A percentile compares a stretch with the other conserved stretches of the same genome.
Evolutionary conservation across 2,797 vertebrate species (phyloP).

Genomic region (Gymnopithys bicolor): DNA sequence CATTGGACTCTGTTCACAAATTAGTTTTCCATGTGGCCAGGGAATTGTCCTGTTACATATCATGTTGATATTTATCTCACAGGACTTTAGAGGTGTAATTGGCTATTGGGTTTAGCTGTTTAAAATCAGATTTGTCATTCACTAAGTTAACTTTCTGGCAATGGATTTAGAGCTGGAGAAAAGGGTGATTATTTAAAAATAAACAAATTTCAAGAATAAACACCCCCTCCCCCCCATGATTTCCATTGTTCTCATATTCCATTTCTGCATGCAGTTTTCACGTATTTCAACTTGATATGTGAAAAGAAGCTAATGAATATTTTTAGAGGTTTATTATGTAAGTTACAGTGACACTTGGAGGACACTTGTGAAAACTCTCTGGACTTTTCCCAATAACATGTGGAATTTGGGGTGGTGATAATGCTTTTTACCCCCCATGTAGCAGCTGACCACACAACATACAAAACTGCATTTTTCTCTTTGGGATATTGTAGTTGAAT

Average conservation of each 20-base stretch:
- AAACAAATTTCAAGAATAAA: background rate
- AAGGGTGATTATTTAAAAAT: background rate
- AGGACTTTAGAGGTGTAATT: background rate
- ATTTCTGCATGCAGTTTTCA: background rate
- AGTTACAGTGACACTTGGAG: background rate
- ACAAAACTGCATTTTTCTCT: background rate
- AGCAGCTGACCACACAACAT: background rate
- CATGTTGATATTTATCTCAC: background rate
- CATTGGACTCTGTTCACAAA: background rate
- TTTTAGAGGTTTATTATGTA: background rate
- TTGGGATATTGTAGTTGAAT: background rate
- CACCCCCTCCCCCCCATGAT: background rate
- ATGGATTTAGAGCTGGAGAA: background rate
- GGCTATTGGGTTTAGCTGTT: background rate
- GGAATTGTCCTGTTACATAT: background rate
- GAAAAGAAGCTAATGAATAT: background rate
- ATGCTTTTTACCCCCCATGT: fast-evolving
- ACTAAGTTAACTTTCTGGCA: background rate
- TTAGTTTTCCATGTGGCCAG: background rate
- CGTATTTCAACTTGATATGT: background rate
- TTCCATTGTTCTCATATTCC: background rate
- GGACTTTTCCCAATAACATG: background rate
- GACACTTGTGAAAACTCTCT: background rate
- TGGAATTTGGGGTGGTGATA: background rate
- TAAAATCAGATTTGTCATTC: background rate